Evolutionary conservation across 2,888 invertebrate species (phyloP).

Genomic region (Chrysina gloriosa): DNA sequence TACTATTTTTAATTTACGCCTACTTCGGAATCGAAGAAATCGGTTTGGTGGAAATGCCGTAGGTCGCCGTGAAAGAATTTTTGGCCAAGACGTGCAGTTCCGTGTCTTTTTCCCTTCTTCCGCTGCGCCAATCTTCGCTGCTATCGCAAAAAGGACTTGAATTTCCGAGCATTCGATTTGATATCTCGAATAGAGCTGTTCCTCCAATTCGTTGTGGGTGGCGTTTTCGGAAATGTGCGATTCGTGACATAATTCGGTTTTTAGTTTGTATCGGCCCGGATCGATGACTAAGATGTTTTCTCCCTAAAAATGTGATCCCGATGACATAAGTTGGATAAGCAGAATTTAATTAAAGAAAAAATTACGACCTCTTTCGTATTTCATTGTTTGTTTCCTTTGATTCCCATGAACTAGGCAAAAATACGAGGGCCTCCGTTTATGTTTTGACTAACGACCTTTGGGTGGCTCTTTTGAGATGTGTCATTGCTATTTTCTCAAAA

Average conservation of each 20-base stretch:
- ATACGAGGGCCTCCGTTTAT: too few relatives aligned
- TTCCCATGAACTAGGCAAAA: too few relatives aligned
- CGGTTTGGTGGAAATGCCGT: slow-evolving; percentile 57
- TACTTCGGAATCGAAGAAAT: slow-evolving; percentile 61
- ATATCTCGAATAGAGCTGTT: slow-evolving; percentile 81
- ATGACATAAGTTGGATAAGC: too few relatives aligned
- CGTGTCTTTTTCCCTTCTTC: slow-evolving; percentile 77
- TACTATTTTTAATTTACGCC: slow-evolving; percentile 22
- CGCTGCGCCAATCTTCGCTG: slow-evolving; percentile 81
- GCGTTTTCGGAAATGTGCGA: slow-evolving; percentile 78
- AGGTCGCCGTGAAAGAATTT: slow-evolving; percentile 63
- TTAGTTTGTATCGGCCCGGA: slow-evolving; percentile 75
- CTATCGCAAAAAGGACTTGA: slow-evolving; percentile 73
- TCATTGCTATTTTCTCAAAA: too few relatives aligned
- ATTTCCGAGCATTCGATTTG: slow-evolving; percentile 76
- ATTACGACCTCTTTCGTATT: too few relatives aligned
- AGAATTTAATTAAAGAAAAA: neutral
- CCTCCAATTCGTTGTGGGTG: slow-evolving; percentile 85
- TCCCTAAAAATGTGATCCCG: slow-evolving; percentile 64
- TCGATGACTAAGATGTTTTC: slow-evolving; percentile 80
- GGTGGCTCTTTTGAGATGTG: too few relatives aligned
- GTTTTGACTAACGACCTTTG: too few relatives aligned
- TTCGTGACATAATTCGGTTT: slow-evolving; percentile 79
- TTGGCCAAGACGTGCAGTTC: slow-evolving; percentile 81
- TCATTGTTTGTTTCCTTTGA: too few relatives aligned